These are phyloP conservation scores for Bufo bufo DNA, from an alignment of 2,113 vertebrate species.

Conservation along the genomic window DNA sequence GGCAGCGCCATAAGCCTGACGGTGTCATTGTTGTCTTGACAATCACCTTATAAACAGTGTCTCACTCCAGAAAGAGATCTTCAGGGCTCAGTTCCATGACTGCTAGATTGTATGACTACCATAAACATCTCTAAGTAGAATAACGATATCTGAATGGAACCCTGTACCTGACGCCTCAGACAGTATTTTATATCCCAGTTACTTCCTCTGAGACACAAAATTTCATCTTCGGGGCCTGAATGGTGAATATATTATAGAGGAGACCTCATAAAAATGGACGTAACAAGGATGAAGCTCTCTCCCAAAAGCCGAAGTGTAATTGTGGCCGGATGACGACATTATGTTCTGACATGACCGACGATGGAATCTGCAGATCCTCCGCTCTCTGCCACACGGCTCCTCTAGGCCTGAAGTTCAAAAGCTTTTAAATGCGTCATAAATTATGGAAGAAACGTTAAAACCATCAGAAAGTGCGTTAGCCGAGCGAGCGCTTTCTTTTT, in stretches of 20 bases:
- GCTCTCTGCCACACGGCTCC: slow-evolving; percentile 35
- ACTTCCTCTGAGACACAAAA: not conserved
- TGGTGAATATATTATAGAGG: not conserved
- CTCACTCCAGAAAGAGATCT: too few relatives aligned
- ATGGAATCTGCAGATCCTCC: slow-evolving; percentile 17
- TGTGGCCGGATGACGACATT: slow-evolving; percentile 25
- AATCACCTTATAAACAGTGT: too few relatives aligned
- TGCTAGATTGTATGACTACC: too few relatives aligned
- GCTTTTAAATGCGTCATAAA: slow-evolving; percentile 58
- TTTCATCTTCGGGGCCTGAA: not conserved
- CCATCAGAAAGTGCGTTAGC: slow-evolving; percentile 54
- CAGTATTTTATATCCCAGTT: not conserved
- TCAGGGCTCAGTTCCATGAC: not conserved
- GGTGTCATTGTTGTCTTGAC: too few relatives aligned
- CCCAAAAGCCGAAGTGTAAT: not conserved
- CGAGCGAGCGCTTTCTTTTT: slow-evolving; percentile 49
- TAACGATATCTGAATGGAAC: not conserved
- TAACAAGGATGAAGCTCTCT: not conserved
- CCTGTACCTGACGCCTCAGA: not conserved
- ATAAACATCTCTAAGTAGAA: too few relatives aligned
- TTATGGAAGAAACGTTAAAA: slow-evolving; percentile 57
- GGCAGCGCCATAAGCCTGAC: too few relatives aligned
- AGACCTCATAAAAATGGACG: slow-evolving; percentile 39
- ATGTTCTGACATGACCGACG: slow-evolving; percentile 12
- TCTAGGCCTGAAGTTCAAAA: slow-evolving; percentile 55